Base-by-base conservation (phyloP, 2,797 vertebrate genomes). In the Eremophila alpestris region DNA sequence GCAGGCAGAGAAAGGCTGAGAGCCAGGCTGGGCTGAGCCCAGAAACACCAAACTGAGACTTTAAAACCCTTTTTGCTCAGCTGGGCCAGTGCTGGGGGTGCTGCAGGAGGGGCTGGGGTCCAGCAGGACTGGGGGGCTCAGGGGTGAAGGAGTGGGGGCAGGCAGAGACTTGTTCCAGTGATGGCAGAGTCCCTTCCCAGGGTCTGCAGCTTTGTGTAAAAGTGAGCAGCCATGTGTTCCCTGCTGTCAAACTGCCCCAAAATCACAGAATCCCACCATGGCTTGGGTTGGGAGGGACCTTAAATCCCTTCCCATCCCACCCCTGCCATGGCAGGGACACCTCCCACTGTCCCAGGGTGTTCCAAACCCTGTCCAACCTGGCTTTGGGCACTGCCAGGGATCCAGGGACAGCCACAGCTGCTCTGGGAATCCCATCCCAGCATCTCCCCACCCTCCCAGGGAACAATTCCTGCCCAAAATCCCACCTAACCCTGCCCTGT, bases 301-400 rank as follows among this genome's bases (percentile, higher is more conserved):
- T 1, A 1, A 23, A 63, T 1, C 2, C 1, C 74, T 27, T 3
- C 34, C 22, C 1, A 4, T 22, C 0, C 26, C 32, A 36, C 17
- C 49, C 26, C 16, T 34, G 49, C 56, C 74, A 55, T 41, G 41
- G 24, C 73, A 69, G 83, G 56, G 49, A 55, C 73, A 48, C 16
- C 16, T 77, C 0, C 71, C 71, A n/a, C 52, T 45, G 24, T 23
- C 55, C 46, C 55, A 76, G 40, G 45, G 1, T 17, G 49, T 18
- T 56, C 64, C 43, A 4, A 40, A 2, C 55, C n/a, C 58, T 15
- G 34, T 30, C 69, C 69, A 74, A 0, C 60, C 60, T 75, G 60
- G 36, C 43, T 52, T 32, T 64, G 81, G 51, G 5, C 58, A 63
- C 34, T 63, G 17, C 58, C 67, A 83, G 58, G 68, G 43, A 56